These are phyloP conservation scores for Rapana venosa DNA, from an alignment of 2,888 invertebrate species.

Conservation along the genomic window DNA sequence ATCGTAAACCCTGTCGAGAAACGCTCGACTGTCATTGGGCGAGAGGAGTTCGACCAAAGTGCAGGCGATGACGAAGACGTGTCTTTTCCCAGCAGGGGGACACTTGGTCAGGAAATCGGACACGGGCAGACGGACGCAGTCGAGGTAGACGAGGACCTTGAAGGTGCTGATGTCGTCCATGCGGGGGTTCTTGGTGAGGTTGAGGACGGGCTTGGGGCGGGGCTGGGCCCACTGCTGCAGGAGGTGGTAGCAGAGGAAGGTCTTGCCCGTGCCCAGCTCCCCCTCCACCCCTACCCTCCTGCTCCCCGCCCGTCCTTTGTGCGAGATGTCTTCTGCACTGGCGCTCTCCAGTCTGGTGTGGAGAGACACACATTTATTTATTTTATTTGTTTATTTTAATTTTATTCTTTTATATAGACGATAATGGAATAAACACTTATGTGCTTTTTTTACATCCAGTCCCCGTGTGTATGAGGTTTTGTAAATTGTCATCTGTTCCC, in stretches of 20 bases:
- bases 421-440: too few species aligned
- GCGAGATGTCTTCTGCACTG: conserved; percentile 51
- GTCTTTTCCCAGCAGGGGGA: conserved; percentile 39
- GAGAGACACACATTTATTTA: not conserved
- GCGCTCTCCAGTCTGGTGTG: conserved; percentile 51
- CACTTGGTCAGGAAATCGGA: conserved; percentile 49
- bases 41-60: conserved; percentile 47
- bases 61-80: conserved; percentile 47
- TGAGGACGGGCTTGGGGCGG: conserved; percentile 22
- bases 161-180: conserved; percentile 43
- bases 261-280: conserved; percentile 56
- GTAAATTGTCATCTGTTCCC: not conserved
- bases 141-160: conserved; percentile 50
- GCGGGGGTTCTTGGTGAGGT: conserved; percentile 4
- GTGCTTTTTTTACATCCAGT: too few species aligned
- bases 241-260: conserved; percentile 53
- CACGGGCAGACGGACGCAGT: conserved; percentile 50
- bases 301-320: conserved; percentile 49
- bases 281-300: conserved; percentile 53
- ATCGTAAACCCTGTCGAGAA: conserved; percentile 49
- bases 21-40: conserved; percentile 39
- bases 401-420: too few species aligned
- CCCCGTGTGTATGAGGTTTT: not conserved
- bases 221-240: conserved; percentile 55
- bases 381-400: not conserved